phyloP scores from a whole-genome alignment of 2,888 invertebrate species.

The Galerucella pusilla region DNA sequence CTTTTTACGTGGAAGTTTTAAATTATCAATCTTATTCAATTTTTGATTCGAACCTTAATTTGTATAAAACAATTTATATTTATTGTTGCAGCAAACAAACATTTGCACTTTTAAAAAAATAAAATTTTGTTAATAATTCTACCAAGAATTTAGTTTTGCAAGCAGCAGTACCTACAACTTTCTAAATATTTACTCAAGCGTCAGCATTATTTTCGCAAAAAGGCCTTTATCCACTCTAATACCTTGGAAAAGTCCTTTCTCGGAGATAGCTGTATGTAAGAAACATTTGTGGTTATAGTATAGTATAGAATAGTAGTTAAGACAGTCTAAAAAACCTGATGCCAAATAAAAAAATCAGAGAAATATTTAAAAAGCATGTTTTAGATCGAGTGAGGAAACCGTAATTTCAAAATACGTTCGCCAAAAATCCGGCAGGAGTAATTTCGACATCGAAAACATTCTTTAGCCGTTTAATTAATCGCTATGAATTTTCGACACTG shows the following conservation, averaged over 20 bases:
- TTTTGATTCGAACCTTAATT: too few species aligned
- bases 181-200: constrained; percentile 23
- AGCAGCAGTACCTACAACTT: constrained; percentile 18
- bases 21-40: too few species aligned
- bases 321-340: constrained; percentile 14
- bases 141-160: constrained; percentile 23
- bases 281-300: constrained; percentile 52
- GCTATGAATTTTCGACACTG: too few species aligned
- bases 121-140: not conserved
- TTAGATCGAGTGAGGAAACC: too few species aligned
- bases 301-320: constrained; percentile 6
- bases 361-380: too few species aligned
- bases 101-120: not conserved
- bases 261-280: constrained; percentile 80
- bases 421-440: too few species aligned
- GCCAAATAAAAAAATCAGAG: not conserved
- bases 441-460: too few species aligned
- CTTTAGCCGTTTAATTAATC: too few species aligned
- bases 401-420: too few species aligned
- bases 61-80: too few species aligned
- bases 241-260: constrained; percentile 95
- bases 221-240: constrained; percentile 63
- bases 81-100: too few species aligned
- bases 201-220: constrained; percentile 21
- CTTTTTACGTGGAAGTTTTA: too few species aligned